phyloP scores from a whole-genome alignment of 2,113 vertebrate genomes.

The Tachuris rubrigastra region DNA sequence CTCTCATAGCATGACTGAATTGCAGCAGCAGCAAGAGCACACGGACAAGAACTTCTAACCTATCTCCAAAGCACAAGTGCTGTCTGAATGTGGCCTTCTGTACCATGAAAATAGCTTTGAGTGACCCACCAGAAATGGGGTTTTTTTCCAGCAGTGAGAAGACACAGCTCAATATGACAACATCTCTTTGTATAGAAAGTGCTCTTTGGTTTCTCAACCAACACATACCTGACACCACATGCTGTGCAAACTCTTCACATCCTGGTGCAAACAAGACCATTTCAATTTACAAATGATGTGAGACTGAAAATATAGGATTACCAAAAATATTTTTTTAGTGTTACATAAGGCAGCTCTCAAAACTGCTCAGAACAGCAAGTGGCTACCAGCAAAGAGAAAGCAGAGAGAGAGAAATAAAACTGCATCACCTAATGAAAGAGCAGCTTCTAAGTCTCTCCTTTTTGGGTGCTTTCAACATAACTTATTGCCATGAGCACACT shows the following conservation, averaged over 20 bases:
- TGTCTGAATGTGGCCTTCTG: neutral
- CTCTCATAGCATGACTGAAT: neutral
- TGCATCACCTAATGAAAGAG: neutral
- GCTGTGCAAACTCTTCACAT: neutral
- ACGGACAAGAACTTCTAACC: neutral
- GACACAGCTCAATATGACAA: neutral
- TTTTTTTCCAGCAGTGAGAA: neutral
- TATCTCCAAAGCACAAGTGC: neutral
- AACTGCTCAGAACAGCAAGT: neutral
- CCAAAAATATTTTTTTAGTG: neutral
- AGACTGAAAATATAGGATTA: neutral
- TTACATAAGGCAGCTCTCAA: neutral
- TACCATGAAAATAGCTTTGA: neutral
- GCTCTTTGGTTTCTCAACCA: neutral
- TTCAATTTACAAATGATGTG: neutral
- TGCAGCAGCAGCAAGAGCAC: neutral
- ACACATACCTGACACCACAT: neutral
- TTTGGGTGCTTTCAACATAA: neutral
- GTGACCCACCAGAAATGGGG: neutral
- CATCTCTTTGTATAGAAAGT: neutral
- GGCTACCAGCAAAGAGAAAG: neutral
- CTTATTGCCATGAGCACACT: neutral
- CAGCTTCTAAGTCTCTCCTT: neutral
- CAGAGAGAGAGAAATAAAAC: neutral
- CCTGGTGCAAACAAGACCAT: neutral